These are phyloP conservation scores for Phenganax stokvisi DNA, from an alignment of 92 coral and sea anemone genomes.

Conservation along the genomic window DNA sequence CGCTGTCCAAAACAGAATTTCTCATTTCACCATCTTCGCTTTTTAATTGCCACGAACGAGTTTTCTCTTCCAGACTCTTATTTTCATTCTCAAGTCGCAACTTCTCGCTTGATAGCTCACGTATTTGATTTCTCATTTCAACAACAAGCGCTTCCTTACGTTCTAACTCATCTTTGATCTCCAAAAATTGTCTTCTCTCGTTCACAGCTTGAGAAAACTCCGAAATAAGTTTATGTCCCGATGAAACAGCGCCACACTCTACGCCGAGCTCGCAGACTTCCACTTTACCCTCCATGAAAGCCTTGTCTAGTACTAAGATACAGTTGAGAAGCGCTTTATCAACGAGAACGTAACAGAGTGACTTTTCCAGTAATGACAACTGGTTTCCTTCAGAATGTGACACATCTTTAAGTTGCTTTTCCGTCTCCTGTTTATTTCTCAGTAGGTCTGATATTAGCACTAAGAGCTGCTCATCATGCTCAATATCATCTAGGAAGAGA, in stretches of 20 bases:
- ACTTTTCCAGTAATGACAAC: slow-evolving; percentile 60
- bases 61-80: slow-evolving; percentile 53
- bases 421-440: slow-evolving; percentile 20
- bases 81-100: slow-evolving; percentile 49
- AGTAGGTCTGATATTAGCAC: slow-evolving; percentile 29
- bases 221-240: slow-evolving; percentile 4
- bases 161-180: slow-evolving; percentile 7
- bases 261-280: slow-evolving; percentile 3
- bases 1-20: slow-evolving; percentile 28
- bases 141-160: slow-evolving; percentile 18
- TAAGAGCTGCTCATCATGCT: slow-evolving; percentile 33
- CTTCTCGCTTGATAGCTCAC: slow-evolving; percentile 28
- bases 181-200: slow-evolving; percentile 3
- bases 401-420: slow-evolving; percentile 27
- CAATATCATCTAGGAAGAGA: slow-evolving; percentile 19
- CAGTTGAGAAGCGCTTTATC: slow-evolving; percentile 94
- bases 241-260: neutral
- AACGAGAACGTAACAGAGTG: slow-evolving; percentile 85
- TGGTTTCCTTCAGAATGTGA: neutral
- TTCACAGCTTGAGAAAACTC: slow-evolving; percentile 33
- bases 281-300: slow-evolving; percentile 63
- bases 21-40: slow-evolving; percentile 47
- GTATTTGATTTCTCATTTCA: slow-evolving; percentile 32
- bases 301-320: slow-evolving; percentile 79
- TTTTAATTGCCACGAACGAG: slow-evolving; percentile 42